Conservation (phyloP, 2,113 vertebrate species). For the Gila orcuttii region DNA sequence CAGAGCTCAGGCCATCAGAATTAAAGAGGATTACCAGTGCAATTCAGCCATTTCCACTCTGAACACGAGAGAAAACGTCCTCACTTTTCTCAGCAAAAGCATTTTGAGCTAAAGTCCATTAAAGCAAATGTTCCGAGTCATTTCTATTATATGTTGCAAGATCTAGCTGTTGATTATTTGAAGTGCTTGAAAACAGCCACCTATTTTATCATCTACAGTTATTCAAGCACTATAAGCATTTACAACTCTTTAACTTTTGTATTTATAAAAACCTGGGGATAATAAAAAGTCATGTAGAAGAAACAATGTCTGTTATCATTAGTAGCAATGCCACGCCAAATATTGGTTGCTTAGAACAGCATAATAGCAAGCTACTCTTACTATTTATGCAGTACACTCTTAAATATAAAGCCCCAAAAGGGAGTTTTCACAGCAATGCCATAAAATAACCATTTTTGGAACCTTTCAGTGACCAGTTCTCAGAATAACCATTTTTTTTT, state of each 20-base stretch:
- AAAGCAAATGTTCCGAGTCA: slow-evolving; percentile 15
- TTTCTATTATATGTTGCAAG: neutral
- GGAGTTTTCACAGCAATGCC: no score
- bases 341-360: neutral
- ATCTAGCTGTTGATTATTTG: slow-evolving; percentile 16
- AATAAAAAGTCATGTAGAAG: neutral
- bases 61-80: slow-evolving; percentile 55
- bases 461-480: no score
- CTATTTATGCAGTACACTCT: no score
- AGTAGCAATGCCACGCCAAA: neutral
- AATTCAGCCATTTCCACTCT: slow-evolving; percentile 66
- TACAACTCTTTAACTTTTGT: neutral
- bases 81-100: neutral
- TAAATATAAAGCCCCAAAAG: no score
- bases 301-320: neutral
- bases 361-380: neutral
- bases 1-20: slow-evolving; percentile 76
- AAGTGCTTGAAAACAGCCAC: slow-evolving; percentile 24
- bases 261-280: neutral
- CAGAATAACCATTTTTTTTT: no score
- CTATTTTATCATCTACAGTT: neutral
- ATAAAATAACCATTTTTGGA: no score
- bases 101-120: slow-evolving; percentile 33
- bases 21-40: slow-evolving; percentile 72
- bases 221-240: neutral